Base-by-base conservation (phyloP, 2,888 invertebrate species). In the Coremacera marginata region DNA sequence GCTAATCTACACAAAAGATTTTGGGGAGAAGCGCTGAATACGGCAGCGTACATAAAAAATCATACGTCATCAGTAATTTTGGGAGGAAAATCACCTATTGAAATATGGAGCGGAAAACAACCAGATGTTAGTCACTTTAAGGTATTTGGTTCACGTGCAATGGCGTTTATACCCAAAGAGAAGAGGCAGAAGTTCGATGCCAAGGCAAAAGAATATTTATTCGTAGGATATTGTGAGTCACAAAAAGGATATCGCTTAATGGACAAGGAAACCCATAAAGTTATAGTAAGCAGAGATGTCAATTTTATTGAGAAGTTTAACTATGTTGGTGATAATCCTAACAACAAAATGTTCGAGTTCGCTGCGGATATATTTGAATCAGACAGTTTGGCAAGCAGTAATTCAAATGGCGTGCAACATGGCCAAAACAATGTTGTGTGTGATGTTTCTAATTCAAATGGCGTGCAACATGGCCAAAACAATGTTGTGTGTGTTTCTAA, bases 101-200 rank as follows among this genome's bases (percentile, higher is more conserved):
- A 60, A 11, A 60, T 60, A n/a, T 60, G 27, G 62, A 60, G 19
- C 19, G 62, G 5, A 60, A 60, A 16, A 22, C 3, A 60, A 27
- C 62, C 62, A 11, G 27, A 60, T 19, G 51, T 74, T 22, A 70
- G 60, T 25, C 22, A 75, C 74, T 74, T 77, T n/a, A 67, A 70
- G 62, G 49, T 77, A 51, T 77, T 75, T 75, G 75, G 70, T 14
- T 77, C 70, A 27, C 34, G 62, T 55, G 55, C 75, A 14, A 74
- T 70, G 63, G 70, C 71, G 14, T 63, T 70, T 52, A 44, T 65
- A 22, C 77, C 75, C 72, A 75, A 78, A 27, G 63, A 77, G 55
- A 16, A 52, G 16, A 31, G 5, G 31, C 31, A 31, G 31, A 31
- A 77, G 68, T 77, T 63, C 70, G 70, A 77, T 25, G n/a, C 77